Evolutionary conservation across 2,888 invertebrate species (phyloP).

Genomic region (Alentia gelatinosa): DNA sequence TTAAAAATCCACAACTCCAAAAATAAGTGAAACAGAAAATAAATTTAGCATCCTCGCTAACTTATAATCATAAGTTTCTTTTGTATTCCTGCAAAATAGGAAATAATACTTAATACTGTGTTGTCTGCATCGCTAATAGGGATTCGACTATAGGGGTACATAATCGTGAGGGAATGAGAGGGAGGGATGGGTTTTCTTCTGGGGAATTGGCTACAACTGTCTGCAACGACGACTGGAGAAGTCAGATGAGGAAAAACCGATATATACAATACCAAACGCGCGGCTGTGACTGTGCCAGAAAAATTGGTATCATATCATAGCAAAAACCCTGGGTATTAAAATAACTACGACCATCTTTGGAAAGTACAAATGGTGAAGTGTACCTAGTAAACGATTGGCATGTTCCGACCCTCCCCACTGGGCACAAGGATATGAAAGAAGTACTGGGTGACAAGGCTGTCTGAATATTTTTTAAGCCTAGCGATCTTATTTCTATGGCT

Average conservation of each 20-base stretch:
- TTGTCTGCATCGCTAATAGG: constrained; percentile 51
- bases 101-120: constrained; percentile 59
- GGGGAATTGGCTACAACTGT: constrained; percentile 18
- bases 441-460: constrained; percentile 17
- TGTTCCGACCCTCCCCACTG: not conserved
- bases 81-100: constrained; percentile 56
- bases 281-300: constrained; percentile 51
- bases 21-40: constrained; percentile 58
- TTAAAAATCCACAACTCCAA: constrained; percentile 56
- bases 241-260: constrained; percentile 41
- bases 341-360: constrained; percentile 54
- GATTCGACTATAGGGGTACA: constrained; percentile 23
- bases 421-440: constrained; percentile 49
- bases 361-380: constrained; percentile 57
- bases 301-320: constrained; percentile 55
- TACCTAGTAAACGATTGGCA: constrained; percentile 26
- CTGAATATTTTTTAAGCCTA: not conserved
- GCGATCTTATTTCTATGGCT: not conserved
- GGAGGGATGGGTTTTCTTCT: not conserved
- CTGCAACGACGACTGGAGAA: constrained; percentile 31
- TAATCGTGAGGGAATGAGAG: constrained; percentile 6
- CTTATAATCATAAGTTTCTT: not conserved
- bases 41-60: constrained; percentile 20
- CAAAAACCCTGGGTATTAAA: constrained; percentile 58
- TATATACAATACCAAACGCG: constrained; percentile 54